Base-by-base conservation (phyloP, 2,797 vertebrate genomes). In the Urocyon cinereoargenteus region DNA sequence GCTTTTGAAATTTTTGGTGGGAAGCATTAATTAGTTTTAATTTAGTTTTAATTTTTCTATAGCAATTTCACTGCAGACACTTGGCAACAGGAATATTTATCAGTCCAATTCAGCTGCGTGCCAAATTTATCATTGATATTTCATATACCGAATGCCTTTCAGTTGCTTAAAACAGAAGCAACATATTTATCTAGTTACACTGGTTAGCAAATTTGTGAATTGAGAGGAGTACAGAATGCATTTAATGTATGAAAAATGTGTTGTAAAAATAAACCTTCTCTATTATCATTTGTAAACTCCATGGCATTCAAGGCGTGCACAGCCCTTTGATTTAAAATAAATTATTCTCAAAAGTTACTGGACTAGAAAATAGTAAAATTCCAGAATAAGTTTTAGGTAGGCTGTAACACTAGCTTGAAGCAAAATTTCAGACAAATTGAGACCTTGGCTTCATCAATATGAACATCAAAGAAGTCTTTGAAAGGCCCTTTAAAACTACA, bases 131-230 rank as follows among this genome's bases (percentile, higher is more conserved):
- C 21, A 40, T 19, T 84, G 77, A 66, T 81, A 72, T n/a, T 95
- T 93, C 31, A 70, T 92, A 88, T 86, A 53, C 10, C 62, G 2
- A 92, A 68, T 94, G 18, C 6, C 84, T 93, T 94, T 59, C 49
- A 91, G 5, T 81, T 82, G 57, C 55, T 96, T 96, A 97, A 88
- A 87, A 79, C 53, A 57, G 10, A 96, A 96, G 26, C 24, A 62
- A 34, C 28, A 34, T 78, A 86, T 66, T 91, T 77, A 73, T 94
- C 31, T 73, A 95, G 19, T 83, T 94, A 78, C 85, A 85, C 11
- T 89, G 13, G 26, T 61, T 77, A 92, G 53, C 82, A 92, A 82
- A 64, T 85, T 24, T 70, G 59, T 79, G 28, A 91, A 95, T 91
- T 78, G 78, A 81, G 55, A 53, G 40, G 81, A 26, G 31, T 88